Evolutionary conservation across 2,888 invertebrate genomes (phyloP), one percentile per base, ranked within the genome.

Genomic region (Megamerina dolium): DNA sequence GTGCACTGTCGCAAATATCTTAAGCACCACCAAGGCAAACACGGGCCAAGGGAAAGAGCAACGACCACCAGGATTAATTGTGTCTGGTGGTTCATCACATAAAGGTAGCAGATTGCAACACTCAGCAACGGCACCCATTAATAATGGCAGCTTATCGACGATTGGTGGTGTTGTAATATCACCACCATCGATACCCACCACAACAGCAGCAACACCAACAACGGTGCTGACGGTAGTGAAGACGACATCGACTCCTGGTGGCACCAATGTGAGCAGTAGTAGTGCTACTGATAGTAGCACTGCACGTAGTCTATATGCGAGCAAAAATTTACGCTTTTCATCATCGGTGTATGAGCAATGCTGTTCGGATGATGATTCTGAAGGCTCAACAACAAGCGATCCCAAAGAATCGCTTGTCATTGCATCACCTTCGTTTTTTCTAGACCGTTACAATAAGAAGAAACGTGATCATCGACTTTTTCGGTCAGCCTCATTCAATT

Each of bases 401-500:
- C 70, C 70, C 3, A 70, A 70, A 48, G 70, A 70, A 54, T 62
- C 68, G 27, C 55, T 70, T 6, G 53, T 66, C 4, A 61, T 68
- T 45, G 61, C 70, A 3, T 63, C 69, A 30, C 65, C 68, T 20
- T 60, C 68, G 57, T 63, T 68, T 64, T 66, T 68, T 58, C 57
- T 63, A 60, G 70, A 70, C 55, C 68, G 69, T 46, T 69, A 67
- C 59, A 68, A 68, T 55, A 68, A 66, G 44, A 70, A 70, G 55
- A 62, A 70, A 37, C 64, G 70, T 32, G 70, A 69, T 39, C 67
- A 70, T 57, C 66, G 68, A 45, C 60, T 70, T 48, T 70, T 69
- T 56, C 66, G 70, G 27, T 70, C 70, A 40, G 70, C 70, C 49
- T 70, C 70, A 45, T 69, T 70, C 55, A 70, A 70, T 49, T 70